Conservation (phyloP, 2,113 vertebrate species). For the Noturus placidus region DNA sequence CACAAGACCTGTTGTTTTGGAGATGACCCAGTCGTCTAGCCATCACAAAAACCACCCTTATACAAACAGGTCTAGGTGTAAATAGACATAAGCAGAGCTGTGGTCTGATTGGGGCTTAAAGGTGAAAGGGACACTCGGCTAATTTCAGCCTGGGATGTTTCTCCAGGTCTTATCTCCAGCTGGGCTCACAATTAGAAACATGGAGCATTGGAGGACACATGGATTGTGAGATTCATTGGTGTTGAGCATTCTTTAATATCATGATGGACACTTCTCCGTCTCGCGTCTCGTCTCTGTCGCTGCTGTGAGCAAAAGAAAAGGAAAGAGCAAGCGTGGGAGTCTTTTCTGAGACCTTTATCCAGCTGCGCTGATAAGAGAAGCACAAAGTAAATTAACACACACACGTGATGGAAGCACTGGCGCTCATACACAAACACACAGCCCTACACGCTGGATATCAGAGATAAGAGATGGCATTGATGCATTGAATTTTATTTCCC, state of each 20-base stretch:
- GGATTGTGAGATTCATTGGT: slow-evolving; percentile 42
- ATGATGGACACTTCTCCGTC: slow-evolving; percentile 49
- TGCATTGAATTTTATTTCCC: slow-evolving; percentile 75
- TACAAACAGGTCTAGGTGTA: not conserved
- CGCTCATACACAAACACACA: slow-evolving; percentile 28
- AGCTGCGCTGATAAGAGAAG: slow-evolving; percentile 69
- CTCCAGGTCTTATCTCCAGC: slow-evolving; percentile 27
- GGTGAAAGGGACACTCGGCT: not conserved
- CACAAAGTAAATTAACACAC: slow-evolving; percentile 73
- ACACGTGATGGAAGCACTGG: slow-evolving; percentile 56
- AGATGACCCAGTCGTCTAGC: too few relatives aligned
- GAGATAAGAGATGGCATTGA: slow-evolving; percentile 74
- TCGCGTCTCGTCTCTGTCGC: slow-evolving; percentile 42
- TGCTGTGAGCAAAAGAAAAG: slow-evolving; percentile 63
- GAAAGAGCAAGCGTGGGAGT: slow-evolving; percentile 29
- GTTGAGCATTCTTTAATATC: slow-evolving; percentile 59
- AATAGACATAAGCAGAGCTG: not conserved
- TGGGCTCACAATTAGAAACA: slow-evolving; percentile 9
- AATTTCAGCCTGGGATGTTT: slow-evolving; percentile 25
- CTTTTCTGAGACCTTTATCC: slow-evolving; percentile 65
- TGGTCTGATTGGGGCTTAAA: not conserved
- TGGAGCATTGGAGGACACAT: not conserved
- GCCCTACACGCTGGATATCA: slow-evolving; percentile 59
- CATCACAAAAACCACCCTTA: not conserved
- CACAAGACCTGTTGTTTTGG: too few relatives aligned